phyloP scores from a whole-genome alignment of 2,797 vertebrate genomes.

The Crax fasciolata region DNA sequence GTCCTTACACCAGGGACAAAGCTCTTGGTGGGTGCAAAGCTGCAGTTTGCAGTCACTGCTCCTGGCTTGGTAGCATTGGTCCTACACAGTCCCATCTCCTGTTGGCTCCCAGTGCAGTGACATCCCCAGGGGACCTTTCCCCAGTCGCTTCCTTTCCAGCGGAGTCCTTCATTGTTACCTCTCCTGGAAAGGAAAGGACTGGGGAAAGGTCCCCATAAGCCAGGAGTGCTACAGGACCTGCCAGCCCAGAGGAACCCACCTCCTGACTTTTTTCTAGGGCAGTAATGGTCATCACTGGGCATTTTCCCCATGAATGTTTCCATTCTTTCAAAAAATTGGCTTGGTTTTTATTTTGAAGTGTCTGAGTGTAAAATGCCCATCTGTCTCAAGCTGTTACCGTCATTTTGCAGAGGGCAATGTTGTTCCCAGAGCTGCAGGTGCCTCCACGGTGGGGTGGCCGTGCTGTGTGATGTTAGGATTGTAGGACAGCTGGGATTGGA shows the following conservation, averaged over 20 bases:
- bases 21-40: background rate
- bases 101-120: background rate
- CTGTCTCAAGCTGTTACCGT: background rate
- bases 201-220: background rate
- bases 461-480: background rate
- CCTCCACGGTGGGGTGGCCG: background rate
- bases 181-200: too few species aligned
- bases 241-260: background rate
- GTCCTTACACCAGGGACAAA: background rate
- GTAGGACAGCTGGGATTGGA: too few species aligned
- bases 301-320: background rate
- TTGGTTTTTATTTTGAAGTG: background rate
- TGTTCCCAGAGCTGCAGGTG: background rate
- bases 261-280: background rate
- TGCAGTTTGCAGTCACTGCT: background rate
- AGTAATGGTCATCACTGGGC: background rate
- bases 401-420: background rate
- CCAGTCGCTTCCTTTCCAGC: background rate
- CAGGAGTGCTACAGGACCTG: background rate
- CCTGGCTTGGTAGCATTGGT: background rate
- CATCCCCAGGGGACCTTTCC: background rate
- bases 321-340: background rate
- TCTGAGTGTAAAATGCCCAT: background rate
- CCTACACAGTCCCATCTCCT: accelerated
- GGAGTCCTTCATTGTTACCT: background rate